Percentiles rank a stretch among this genome's conserved stretches.
These are phyloP conservation scores for Taphrorychus bicolor DNA, from an alignment of 2,888 invertebrate genomes.

Conservation along the genomic window DNA sequence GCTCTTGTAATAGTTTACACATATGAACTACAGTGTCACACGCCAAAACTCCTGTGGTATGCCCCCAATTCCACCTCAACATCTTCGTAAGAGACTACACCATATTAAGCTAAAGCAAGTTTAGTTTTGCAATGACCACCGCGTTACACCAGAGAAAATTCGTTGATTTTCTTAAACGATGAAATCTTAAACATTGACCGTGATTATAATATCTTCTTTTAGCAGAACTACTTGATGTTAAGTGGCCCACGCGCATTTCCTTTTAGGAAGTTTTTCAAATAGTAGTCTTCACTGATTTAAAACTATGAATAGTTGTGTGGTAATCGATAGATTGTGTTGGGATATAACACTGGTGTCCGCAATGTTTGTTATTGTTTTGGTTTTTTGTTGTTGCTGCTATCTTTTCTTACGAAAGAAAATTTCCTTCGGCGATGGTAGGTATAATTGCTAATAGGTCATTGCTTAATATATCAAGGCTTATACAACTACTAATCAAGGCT, in stretches of 20 bases:
- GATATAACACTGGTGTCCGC: neutral
- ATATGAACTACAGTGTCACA: too few species aligned
- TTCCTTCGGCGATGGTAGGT: slow-evolving; percentile 20
- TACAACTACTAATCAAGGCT: too few species aligned
- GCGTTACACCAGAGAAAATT: neutral
- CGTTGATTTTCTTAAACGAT: neutral
- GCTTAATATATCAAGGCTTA: too few species aligned
- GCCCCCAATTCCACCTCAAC: too few species aligned
- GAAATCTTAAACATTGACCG: slow-evolving; percentile 1
- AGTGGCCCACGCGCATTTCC: slow-evolving; percentile 13
- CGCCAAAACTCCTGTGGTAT: too few species aligned
- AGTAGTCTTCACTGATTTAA: neutral
- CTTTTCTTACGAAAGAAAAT: slow-evolving; percentile 22
- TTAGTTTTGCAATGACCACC: neutral
- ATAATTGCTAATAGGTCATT: too few species aligned
- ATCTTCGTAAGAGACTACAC: too few species aligned
- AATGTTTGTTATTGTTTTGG: slow-evolving; percentile 31
- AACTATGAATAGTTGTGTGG: neutral
- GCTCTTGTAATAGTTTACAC: too few species aligned
- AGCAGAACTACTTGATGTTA: neutral
- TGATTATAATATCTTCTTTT: neutral
- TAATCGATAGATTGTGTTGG: neutral
- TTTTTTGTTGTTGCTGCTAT: slow-evolving; percentile 35
- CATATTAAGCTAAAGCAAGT: too few species aligned
- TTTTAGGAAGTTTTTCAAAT: neutral